Percentiles rank a stretch among this genome's conserved stretches.
phyloP scores from a whole-genome alignment of 2,888 invertebrate genomes.

The Philereme transversata region DNA sequence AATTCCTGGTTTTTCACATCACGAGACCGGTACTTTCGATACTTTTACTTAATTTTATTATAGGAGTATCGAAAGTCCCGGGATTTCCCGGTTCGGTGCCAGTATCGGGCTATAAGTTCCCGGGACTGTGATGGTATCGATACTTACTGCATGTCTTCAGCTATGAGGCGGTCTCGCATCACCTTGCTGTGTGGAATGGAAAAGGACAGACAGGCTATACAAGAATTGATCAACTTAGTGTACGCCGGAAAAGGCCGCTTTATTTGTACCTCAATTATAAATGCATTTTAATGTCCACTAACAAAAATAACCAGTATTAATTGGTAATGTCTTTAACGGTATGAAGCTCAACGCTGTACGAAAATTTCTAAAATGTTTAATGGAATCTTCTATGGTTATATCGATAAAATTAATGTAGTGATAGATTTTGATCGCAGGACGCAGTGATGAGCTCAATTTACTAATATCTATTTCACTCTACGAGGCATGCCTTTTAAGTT shows the following conservation, averaged over 20 bases:
- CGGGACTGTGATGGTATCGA: neutral
- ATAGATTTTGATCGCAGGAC: constrained; percentile 37
- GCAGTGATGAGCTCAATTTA: constrained; percentile 35
- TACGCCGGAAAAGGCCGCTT: constrained; percentile 41
- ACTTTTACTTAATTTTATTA: no score
- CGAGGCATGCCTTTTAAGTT: no score
- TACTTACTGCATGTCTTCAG: neutral
- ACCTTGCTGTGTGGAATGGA: constrained; percentile 40
- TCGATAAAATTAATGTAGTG: constrained; percentile 39
- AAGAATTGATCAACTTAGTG: constrained; percentile 37
- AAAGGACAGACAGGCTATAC: constrained; percentile 53
- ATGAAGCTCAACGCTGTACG: constrained; percentile 33
- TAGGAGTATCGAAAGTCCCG: no score
- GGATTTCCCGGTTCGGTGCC: no score
- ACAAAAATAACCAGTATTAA: constrained; percentile 65
- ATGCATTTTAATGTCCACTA: constrained; percentile 49
- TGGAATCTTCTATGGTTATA: constrained; percentile 27
- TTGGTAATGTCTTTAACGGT: constrained; percentile 29
- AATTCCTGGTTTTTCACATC: no score
- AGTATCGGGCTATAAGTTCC: no score
- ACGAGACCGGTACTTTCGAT: no score
- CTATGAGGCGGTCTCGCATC: constrained; percentile 4
- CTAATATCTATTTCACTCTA: constrained; percentile 5
- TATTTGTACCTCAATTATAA: constrained; percentile 52
- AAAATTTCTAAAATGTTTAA: constrained; percentile 14